Base-by-base conservation (phyloP, 2,797 vertebrate species). In the Ctenopoma multispine region DNA sequence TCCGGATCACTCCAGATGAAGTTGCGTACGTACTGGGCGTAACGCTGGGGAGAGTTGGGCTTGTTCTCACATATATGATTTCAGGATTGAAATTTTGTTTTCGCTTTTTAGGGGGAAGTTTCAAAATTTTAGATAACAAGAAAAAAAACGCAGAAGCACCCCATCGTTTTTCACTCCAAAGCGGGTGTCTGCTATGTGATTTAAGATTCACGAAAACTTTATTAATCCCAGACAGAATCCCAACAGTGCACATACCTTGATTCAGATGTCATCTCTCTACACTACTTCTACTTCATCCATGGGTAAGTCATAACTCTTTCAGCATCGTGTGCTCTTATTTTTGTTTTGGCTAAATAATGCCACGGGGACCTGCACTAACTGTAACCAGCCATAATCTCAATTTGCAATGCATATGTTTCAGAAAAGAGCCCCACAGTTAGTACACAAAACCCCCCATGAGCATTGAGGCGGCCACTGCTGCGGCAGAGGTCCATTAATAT, bases 331-430 rank as follows among this genome's bases (percentile, higher is more conserved):
- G 49, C 64, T 75, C 59, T 85, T 82, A 61, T 82, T 80, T 77
- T 84, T 86, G 68, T 46, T 71, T 14, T 71, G 77, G 75, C 72
- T 70, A 61, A 73, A 75, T 51, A 78, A 71, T 29, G 89, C 90
- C 87, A 78, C 70, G 24, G 84, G 87, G 82, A 77, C 80, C 41
- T 20, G 57, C 4, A 43, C 63, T 57, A 29, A 71, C 82, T 68
- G 84, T 79, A 90, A 81, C 74, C 74, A 83, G 82, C 79, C 80
- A 21, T 79, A 87, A 91, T 91, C 87, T 89, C 88, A 90, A 91
- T 94, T 93, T 93, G 90, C 84, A 91, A 83, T 93, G 90, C 94
- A 93, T 94, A 94, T 94, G 93, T 93, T 93, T 90, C 70, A 79
- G 86, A 81, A 90, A 88, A 89, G 85, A 87, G 84, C 81, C 83